Percentiles rank a stretch among this genome's conserved stretches.
Conservation (phyloP, 2,113 vertebrate genomes). For the Desmodus rotundus region DNA sequence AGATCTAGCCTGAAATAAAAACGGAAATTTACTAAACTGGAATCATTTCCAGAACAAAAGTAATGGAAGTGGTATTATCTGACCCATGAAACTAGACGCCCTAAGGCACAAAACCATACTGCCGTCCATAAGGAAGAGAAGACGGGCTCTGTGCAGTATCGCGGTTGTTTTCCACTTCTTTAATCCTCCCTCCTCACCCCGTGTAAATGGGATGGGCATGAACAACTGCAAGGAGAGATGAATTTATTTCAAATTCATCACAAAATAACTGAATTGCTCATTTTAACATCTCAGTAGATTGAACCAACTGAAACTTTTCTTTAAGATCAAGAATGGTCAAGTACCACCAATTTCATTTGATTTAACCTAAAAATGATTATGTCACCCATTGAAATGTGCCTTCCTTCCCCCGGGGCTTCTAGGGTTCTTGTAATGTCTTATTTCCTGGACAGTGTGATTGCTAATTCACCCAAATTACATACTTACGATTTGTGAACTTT, state of each 20-base stretch:
- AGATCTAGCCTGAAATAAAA: constrained; percentile 6
- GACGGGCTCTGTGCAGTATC: not conserved
- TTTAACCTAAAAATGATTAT: not conserved
- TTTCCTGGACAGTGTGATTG: not conserved
- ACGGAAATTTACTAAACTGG: not conserved
- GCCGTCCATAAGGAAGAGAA: not conserved
- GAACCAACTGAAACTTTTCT: constrained; percentile 10
- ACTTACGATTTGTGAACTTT: not conserved
- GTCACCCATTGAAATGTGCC: not conserved
- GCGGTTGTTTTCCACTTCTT: not conserved
- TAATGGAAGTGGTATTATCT: not conserved
- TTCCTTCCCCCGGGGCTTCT: not conserved
- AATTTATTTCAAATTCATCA: constrained; percentile 18
- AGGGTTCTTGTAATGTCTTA: not conserved
- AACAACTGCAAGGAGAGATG: not conserved
- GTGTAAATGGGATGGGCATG: not conserved
- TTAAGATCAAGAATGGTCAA: not conserved
- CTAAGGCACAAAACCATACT: not conserved
- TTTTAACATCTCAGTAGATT: not conserved
- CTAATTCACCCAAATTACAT: not conserved
- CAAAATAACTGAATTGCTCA: not conserved
- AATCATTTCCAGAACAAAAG: constrained; percentile 2
- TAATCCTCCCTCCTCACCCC: not conserved
- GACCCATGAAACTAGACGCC: not conserved
- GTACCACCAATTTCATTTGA: not conserved